Conservation (phyloP, 2,888 invertebrate genomes). For the Ichneumon xanthorius region DNA sequence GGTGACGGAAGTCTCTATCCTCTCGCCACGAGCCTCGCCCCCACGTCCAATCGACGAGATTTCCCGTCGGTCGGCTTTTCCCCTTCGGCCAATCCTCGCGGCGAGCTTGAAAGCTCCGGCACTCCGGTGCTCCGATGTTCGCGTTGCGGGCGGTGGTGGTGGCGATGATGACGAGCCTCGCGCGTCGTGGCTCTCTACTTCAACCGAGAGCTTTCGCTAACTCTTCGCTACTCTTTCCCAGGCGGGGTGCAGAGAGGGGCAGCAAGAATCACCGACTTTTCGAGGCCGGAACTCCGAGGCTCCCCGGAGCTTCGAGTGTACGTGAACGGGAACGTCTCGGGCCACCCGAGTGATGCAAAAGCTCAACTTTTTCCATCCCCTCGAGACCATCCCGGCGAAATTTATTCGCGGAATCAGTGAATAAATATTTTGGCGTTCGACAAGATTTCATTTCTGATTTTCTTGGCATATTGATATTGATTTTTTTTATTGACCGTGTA, state of each 20-base stretch:
- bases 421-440: background rate
- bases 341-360: constrained; percentile 60
- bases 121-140: constrained; percentile 13
- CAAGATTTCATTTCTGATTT: background rate
- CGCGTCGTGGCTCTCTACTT: constrained; percentile 64
- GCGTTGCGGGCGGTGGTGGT: constrained; percentile 43
- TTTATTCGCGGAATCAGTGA: constrained; percentile 35
- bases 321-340: constrained; percentile 56
- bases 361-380: constrained; percentile 58
- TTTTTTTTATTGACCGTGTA: constrained; percentile 5
- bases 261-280: constrained; percentile 62
- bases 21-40: constrained; percentile 78
- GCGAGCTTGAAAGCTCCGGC: constrained; percentile 58
- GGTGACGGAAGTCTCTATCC: constrained; percentile 57
- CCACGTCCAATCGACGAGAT: constrained; percentile 80
- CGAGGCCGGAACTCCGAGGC: constrained; percentile 64
- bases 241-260: constrained; percentile 25
- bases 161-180: constrained; percentile 55
- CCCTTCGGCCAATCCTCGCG: constrained; percentile 74
- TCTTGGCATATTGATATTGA: background rate
- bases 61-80: constrained; percentile 71
- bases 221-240: constrained; percentile 60
- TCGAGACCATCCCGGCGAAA: constrained; percentile 28
- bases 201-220: constrained; percentile 67
- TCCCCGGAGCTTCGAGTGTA: constrained; percentile 44